Conservation (phyloP, 2,888 invertebrate genomes). For the Pachliopta kotzebuea region DNA sequence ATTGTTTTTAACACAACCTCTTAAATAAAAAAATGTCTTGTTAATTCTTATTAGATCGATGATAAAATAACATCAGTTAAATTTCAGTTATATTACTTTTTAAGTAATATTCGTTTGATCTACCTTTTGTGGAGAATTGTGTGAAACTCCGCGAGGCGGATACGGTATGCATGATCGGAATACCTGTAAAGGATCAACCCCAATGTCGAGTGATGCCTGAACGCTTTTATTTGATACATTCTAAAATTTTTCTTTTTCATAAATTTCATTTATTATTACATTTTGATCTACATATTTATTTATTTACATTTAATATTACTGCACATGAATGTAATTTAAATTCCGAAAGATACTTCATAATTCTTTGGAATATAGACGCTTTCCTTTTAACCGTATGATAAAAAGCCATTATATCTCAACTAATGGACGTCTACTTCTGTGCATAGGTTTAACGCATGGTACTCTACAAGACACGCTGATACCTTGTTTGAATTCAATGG, state of each 20-base stretch:
- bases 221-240: constrained; percentile 7
- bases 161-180: constrained; percentile 19
- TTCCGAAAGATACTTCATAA: no score
- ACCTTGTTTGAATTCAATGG: no score
- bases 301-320: no score
- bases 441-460: no score
- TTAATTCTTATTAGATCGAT: neutral
- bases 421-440: no score
- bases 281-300: neutral
- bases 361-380: neutral
- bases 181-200: constrained; percentile 13
- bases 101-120: neutral
- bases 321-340: neutral
- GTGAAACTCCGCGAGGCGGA: neutral
- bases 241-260: neutral
- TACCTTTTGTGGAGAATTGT: neutral
- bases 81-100: neutral
- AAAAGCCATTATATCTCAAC: no score
- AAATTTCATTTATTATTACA: neutral
- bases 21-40: neutral
- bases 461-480: no score
- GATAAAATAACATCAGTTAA: neutral
- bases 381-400: neutral
- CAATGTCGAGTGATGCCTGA: constrained; percentile 8
- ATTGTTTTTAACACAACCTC: no score